phyloP scores from a whole-genome alignment of 2,797 vertebrate species.

The Dicrostonyx torquatus region DNA sequence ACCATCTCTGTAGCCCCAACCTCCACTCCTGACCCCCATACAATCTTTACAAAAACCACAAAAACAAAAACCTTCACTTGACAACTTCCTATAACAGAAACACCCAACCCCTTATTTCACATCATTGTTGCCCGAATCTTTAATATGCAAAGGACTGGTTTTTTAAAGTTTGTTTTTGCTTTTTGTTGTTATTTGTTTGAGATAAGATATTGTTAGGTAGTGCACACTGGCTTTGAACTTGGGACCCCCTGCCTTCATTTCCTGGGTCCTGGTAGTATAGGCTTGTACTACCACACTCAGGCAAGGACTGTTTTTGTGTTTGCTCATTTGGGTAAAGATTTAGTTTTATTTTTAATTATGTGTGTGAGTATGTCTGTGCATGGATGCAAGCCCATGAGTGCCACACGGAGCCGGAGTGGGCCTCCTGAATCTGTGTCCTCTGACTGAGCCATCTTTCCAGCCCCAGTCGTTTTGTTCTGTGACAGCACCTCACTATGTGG shows the following conservation, averaged over 20 bases:
- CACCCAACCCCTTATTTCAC: background rate
- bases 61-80: background rate
- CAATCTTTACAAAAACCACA: background rate
- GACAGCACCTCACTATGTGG: background rate
- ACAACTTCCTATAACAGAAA: background rate
- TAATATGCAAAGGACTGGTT: background rate
- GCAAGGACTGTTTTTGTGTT: background rate
- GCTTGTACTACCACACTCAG: background rate
- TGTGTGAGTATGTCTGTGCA: too few relatives aligned
- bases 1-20: background rate
- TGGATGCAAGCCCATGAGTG: too few relatives aligned
- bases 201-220: background rate
- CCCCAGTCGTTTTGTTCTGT: background rate
- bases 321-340: background rate
- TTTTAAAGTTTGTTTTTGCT: background rate
- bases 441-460: background rate
- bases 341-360: background rate
- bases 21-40: background rate
- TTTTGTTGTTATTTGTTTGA: background rate
- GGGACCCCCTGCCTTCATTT: background rate
- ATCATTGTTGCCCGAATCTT: background rate
- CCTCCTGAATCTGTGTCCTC: background rate
- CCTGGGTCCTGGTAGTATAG: background rate
- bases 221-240: too few relatives aligned
- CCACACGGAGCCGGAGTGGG: accelerated